Evolutionary conservation across 2,888 invertebrate genomes (phyloP), one percentile per base, ranked within the genome.

Genomic region (Clepsis dumicolana): DNA sequence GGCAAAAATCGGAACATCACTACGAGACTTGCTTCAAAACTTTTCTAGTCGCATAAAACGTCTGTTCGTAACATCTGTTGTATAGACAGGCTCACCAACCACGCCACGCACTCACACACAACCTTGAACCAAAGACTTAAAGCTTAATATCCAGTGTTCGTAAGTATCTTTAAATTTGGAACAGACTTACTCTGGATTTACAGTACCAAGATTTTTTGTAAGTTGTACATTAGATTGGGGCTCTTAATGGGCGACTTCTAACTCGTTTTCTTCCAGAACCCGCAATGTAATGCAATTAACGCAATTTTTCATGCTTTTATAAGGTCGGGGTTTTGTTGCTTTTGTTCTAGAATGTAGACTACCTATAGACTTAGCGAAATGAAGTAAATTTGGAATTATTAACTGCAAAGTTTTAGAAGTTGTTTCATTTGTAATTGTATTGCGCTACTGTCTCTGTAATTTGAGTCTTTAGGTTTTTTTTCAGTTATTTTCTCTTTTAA

Each of bases 41-140:
- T 83, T 83, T 79, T 82, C 73, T 64, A 72, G 66, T 83, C 86
- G 83, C 81, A 82, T 82, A 84, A 87, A 90, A 84, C 84, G 85
- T 80, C 83, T 78, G 89, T 16, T 41, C n/a, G 57, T 80, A 90
- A 90, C 90, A 91, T 88, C 89, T 91, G 90, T 88, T 89, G 87
- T 89, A 86, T 88, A 86, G 83, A 86, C 85, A 85, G 80, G 75
- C 74, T 57, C 70, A 70, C 82, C 76, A 85, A 82, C 74, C 80
- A 80, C 63, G 16, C 65, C 65, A 4, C 71, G 53, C 79, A 60
- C 29, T 41, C 32, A 2, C 8, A 7, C 29, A 7, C 14, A 50
- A 71, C 74, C 71, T 74, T 85, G 80, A 70, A 0, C 2, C 21
- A 0, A 16, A 8, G 18, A 0, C 0, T 16, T 75, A 82, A 48